Conservation (phyloP, 2,113 vertebrate genomes). For the Leiothrix lutea region DNA sequence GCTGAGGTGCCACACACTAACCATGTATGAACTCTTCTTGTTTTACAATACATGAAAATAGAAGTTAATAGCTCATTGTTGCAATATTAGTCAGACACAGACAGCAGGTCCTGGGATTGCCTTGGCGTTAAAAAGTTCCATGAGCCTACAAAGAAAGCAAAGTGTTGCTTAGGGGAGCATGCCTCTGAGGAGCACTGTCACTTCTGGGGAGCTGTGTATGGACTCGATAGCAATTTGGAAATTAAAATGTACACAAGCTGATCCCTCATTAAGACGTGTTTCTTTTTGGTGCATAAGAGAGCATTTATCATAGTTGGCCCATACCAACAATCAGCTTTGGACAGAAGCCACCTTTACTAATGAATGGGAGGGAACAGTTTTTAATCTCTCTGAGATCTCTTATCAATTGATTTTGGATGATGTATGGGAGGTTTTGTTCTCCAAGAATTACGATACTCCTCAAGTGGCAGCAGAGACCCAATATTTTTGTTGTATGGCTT, state of each 20-base stretch:
- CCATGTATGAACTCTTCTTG: accelerated
- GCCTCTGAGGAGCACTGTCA: neutral
- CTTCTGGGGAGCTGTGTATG: neutral
- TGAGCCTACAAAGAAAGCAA: neutral
- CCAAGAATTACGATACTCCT: slow-evolving; percentile 47
- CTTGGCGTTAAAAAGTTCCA: neutral
- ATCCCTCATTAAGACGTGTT: slow-evolving; percentile 37
- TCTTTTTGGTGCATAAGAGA: slow-evolving; percentile 17
- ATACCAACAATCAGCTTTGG: slow-evolving; percentile 40
- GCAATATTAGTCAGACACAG: neutral
- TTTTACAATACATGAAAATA: neutral
- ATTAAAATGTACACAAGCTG: slow-evolving; percentile 44
- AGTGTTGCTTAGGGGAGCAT: neutral
- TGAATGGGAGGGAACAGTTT: slow-evolving; percentile 50
- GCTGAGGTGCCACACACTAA: neutral
- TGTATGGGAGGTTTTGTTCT: slow-evolving; percentile 57
- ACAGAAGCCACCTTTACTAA: slow-evolving; percentile 59
- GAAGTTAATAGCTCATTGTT: neutral
- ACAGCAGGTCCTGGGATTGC: neutral
- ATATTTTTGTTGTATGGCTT: slow-evolving; percentile 1
- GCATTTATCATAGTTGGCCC: slow-evolving; percentile 58
- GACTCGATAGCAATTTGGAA: neutral
- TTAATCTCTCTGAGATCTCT: slow-evolving; percentile 61
- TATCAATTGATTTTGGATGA: slow-evolving; percentile 66
- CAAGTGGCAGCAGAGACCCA: slow-evolving; percentile 10